A percentile compares a stretch with the other conserved stretches of the same genome.
Conservation (phyloP, 2,797 vertebrate genomes). For the Sebastes iracundus region DNA sequence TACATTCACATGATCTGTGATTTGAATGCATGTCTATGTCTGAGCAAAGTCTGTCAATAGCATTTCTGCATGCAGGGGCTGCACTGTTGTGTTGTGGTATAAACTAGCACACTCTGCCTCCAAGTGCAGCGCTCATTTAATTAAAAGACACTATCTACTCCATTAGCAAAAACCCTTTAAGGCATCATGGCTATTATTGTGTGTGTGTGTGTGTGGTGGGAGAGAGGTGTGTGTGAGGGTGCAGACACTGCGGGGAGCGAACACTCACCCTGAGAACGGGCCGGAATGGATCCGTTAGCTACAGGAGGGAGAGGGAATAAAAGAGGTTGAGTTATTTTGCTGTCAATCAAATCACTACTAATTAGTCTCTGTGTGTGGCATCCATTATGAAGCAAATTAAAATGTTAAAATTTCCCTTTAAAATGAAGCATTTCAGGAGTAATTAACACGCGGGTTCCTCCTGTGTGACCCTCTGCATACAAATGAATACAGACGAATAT, state of each 20-base stretch:
- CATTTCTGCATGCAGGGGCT: background rate
- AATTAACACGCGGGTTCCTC: conserved; percentile 69
- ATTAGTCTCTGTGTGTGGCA: conserved; percentile 85
- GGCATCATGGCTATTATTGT: conserved; percentile 37
- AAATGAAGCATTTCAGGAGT: conserved; percentile 85
- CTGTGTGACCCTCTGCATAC: background rate
- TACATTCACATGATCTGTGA: background rate
- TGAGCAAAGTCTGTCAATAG: background rate
- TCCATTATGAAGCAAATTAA: conserved; percentile 87
- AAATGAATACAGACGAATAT: background rate
- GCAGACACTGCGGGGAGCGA: conserved; percentile 52
- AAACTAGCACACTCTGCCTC: conserved; percentile 7
- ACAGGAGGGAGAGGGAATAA: conserved; percentile 44
- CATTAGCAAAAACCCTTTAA: conserved; percentile 54
- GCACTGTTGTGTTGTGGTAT: background rate
- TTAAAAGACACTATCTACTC: conserved; percentile 55
- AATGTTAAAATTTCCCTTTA: conserved; percentile 88
- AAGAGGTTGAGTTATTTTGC: conserved; percentile 80
- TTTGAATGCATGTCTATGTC: background rate
- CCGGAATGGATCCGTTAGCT: conserved; percentile 98
- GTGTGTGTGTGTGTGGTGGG: conserved; percentile 41
- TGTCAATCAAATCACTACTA: conserved; percentile 87
- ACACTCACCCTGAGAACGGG: conserved; percentile 95
- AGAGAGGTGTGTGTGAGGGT: conserved; percentile 47
- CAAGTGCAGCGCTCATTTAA: conserved; percentile 44